Evolutionary conservation across 2,113 vertebrate species (phyloP).

Genomic region (Cromileptes altivelis): DNA sequence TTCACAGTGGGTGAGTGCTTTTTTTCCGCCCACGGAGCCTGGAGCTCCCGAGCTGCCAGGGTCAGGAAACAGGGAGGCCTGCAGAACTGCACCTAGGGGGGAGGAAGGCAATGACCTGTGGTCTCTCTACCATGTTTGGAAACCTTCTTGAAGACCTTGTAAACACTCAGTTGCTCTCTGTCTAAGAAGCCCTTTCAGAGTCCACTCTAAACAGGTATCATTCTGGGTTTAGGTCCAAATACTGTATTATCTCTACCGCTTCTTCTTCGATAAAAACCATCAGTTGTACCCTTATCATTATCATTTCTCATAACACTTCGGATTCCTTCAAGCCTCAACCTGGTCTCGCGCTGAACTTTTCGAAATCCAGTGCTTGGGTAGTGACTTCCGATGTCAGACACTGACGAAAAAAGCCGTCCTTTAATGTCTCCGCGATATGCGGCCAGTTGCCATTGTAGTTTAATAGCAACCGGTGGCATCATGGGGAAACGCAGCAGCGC

Average conservation of each 20-base stretch:
- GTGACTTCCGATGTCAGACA: too few relatives aligned
- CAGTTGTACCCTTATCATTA: too few relatives aligned
- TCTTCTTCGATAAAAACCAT: too few relatives aligned
- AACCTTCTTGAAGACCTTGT: constrained; percentile 23
- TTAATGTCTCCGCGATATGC: too few relatives aligned
- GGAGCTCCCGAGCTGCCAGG: constrained; percentile 48
- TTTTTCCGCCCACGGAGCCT: constrained; percentile 58
- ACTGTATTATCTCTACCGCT: background rate
- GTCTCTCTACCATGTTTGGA: constrained; percentile 24
- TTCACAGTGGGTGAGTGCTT: constrained; percentile 78
- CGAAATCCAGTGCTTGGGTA: too few relatives aligned
- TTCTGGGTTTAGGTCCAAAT: background rate
- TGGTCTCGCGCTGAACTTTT: too few relatives aligned
- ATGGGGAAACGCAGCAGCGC: too few relatives aligned
- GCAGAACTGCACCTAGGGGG: constrained; percentile 23
- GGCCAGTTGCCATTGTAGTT: too few relatives aligned
- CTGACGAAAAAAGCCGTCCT: too few relatives aligned
- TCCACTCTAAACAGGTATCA: background rate
- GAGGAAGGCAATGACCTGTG: constrained; percentile 3
- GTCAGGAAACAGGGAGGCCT: constrained; percentile 67
- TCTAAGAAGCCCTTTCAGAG: background rate
- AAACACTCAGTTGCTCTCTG: constrained; percentile 10
- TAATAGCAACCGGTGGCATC: too few relatives aligned
- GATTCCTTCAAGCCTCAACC: too few relatives aligned
- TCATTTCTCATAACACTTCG: background rate